Evolutionary conservation across 2,888 invertebrate genomes (phyloP).

Genomic region (Dendrolimus pini): DNA sequence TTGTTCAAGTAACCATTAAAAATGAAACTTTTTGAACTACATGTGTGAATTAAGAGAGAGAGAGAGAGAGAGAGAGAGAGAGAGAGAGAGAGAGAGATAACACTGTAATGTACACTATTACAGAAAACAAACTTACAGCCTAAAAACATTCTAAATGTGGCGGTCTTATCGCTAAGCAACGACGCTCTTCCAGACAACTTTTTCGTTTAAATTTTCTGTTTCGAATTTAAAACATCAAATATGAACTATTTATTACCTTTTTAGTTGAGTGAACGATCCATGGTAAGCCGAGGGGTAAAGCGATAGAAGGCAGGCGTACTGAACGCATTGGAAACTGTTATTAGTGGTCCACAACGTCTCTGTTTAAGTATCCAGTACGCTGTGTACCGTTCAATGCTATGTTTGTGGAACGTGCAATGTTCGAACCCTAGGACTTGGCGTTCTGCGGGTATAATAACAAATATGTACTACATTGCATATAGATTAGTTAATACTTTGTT

Average conservation of each 20-base stretch:
- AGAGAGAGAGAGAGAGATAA: too few species aligned
- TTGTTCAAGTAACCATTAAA: conserved; percentile 12
- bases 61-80: too few species aligned
- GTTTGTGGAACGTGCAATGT: not conserved
- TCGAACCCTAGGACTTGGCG: too few species aligned
- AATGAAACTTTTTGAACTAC: conserved; percentile 24
- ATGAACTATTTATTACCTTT: conserved; percentile 25
- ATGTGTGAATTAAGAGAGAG: conserved; percentile 26
- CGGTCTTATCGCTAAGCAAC: too few species aligned
- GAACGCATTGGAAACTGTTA: conserved; percentile 56
- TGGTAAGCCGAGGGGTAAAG: conserved; percentile 53
- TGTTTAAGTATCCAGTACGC: conserved; percentile 36
- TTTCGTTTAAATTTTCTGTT: conserved; percentile 18
- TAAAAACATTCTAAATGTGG: too few species aligned
- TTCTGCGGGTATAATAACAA: too few species aligned
- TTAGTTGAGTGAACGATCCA: conserved; percentile 28
- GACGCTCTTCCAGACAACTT: conserved; percentile 28
- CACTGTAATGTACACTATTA: too few species aligned
- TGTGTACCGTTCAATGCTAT: conserved; percentile 23
- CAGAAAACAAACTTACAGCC: too few species aligned
- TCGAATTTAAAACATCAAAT: conserved; percentile 40
- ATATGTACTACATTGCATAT: too few species aligned
- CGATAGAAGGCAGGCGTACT: conserved; percentile 36
- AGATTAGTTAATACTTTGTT: too few species aligned
- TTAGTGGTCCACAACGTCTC: conserved; percentile 35